Evolutionary conservation across 2,113 vertebrate genomes (phyloP), one percentile per base, ranked within the genome.

Genomic region (human (Homo sapiens)): DNA sequence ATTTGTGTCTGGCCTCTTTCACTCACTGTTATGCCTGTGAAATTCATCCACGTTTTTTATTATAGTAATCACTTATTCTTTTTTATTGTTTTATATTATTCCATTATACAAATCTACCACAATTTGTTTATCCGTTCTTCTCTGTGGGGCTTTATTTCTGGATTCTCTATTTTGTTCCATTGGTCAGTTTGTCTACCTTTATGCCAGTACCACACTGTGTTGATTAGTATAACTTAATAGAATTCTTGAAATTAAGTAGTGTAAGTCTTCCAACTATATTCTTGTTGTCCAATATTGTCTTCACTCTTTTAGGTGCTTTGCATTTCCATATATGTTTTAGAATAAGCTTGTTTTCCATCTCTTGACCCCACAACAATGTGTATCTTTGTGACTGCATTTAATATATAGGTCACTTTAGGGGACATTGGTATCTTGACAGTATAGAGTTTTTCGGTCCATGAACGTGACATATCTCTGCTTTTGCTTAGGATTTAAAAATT

Each of bases 291-390:
- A 73, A 20, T 18, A 64, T 57, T 89, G 30, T 81, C 61, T 75
- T 87, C 30, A 75, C 30, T 50, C 25, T 91, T 92, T 80, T 59
- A 79, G 45, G 22, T 70, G 48, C 32, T 91, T 92, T 92, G 55
- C 52, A 81, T 81, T 92, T 87, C n/a, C 43, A 64, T 70, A 70
- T 86, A 68, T 85, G 40, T 87, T 87, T 92, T 90, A 87, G 27
- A 87, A 64, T 87, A 80, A 52, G 10, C 55, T 89, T 80, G 43
- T 95, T 92, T 95, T 82, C 45, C 35, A 66, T 81, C n/a, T 10
- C 85, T 78, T 30, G 55, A 45, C 6, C 40, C 25, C 25, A 30
- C 25, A 30, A 30, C 40, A 78, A 43, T 27, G 27, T 59, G 12
- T 72, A 38, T 73, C 52, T 89, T 89, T 78, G 45, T 89, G 78